Evolutionary conservation across 2,113 vertebrate species (phyloP), one percentile per base, ranked within the genome.

Genomic region (Neolamprologus variostigma): DNA sequence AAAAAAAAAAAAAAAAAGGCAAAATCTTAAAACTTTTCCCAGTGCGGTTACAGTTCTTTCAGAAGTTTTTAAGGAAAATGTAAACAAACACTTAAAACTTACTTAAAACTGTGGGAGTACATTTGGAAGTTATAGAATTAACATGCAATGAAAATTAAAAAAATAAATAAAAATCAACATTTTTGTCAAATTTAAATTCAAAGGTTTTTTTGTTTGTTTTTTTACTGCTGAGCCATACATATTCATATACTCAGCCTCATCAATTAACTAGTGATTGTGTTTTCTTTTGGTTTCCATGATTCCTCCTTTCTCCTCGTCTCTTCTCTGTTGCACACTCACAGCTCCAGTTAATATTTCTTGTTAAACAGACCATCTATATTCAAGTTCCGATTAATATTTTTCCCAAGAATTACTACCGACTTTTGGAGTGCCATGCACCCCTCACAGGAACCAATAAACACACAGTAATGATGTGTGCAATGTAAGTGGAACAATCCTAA

Each of bases 381-480:
- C 42, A 78, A 50, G 71, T 31, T 78, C 26, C 6, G 6, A 76
- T 47, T 28, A 47, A 47, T 47, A 28, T 19, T 50, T 13, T 50
- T 8, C 42, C 71, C 45, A 19, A 50, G 45, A 51, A 51, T 78
- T 78, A 78, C 47, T 31, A 33, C 26, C 2, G 2, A 47, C 42
- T 31, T 47, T 78, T 78, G 7, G 42, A 50, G 45, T 31, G 42
- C 4, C 4, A 11, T 9, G 45, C 17, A 76, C 42, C 23, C 71
- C 71, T 76, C 71, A 76, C 23, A 76, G 71, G 42, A 76, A 76
- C 16, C 71, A 76, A 76, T 76, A 76, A 76, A 8, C 23, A 19
- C 23, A 76, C 37, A 51, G 26, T 78, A 31, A 13, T 4, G 4
- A 28, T 13, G 45, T 12, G 42, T 50, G 16, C 8, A 53, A 33